A percentile compares a stretch with the other conserved stretches of the same genome.
phyloP scores from a whole-genome alignment of 2,113 vertebrate species.

The Megalops atlanticus region DNA sequence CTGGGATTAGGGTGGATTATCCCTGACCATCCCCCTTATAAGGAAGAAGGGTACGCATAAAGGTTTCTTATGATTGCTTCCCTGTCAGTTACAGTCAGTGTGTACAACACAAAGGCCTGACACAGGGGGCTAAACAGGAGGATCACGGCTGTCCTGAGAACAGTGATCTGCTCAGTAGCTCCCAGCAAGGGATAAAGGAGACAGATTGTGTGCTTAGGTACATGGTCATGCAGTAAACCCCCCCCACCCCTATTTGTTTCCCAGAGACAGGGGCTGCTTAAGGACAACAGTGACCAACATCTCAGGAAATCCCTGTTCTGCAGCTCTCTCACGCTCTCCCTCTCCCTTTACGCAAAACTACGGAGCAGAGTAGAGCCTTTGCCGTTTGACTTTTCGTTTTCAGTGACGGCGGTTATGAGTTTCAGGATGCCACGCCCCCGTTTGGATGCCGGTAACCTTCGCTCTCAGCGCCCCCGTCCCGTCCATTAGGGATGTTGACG shows the following conservation, averaged over 20 bases:
- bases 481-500: background rate
- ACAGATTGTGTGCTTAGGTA: background rate
- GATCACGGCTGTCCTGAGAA: background rate
- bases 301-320: background rate
- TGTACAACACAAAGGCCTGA: background rate
- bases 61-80: background rate
- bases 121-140: background rate
- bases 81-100: background rate
- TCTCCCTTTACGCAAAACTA: background rate
- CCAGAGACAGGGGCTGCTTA: background rate
- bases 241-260: background rate
- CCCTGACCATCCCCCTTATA: background rate
- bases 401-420: background rate
- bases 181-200: background rate
- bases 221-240: background rate
- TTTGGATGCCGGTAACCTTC: background rate
- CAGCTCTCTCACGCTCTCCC: background rate
- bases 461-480: background rate
- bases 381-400: background rate
- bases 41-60: background rate
- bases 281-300: background rate
- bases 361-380: background rate
- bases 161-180: background rate
- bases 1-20: slow-evolving; percentile 5
- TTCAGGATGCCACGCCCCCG: background rate